Evolutionary conservation across 30 jellyfish, hydroid and myxozoan species (phyloP).

Genomic region (Phacellophora camtschatica): DNA sequence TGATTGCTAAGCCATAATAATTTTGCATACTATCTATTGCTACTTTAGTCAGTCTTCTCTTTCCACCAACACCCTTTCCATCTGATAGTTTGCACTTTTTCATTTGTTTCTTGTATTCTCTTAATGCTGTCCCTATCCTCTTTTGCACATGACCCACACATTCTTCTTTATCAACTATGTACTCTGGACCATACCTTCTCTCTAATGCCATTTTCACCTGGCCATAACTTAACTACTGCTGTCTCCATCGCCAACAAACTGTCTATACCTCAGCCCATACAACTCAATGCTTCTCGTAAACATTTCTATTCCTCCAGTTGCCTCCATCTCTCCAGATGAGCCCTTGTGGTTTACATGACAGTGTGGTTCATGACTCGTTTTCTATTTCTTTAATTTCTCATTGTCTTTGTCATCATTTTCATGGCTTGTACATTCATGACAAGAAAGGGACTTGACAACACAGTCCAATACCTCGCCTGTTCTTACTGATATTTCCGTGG

Average conservation of each 20-base stretch:
- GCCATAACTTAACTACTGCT: neutral
- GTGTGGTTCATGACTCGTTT: neutral
- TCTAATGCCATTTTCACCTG: neutral
- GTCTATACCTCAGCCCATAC: neutral
- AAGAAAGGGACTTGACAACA: neutral
- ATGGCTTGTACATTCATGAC: conserved; percentile 26
- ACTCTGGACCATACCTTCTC: neutral
- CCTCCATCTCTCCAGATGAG: neutral
- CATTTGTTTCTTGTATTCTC: neutral
- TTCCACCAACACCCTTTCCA: neutral
- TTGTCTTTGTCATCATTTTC: neutral
- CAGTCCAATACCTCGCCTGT: conserved; percentile 50
- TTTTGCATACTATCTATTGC: neutral
- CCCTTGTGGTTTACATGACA: conserved; percentile 10
- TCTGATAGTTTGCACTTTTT: neutral
- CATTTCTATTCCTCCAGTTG: neutral
- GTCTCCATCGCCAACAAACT: conserved; percentile 23
- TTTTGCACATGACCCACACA: conserved; percentile 12
- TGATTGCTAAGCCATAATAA: conserved; percentile 13
- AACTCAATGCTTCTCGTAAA: neutral
- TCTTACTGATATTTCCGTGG: too few species aligned
- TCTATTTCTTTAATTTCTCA: neutral
- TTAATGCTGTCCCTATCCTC: conserved; percentile 10
- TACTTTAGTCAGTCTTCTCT: neutral
- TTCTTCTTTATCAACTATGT: neutral